Conservation (phyloP, 2,888 invertebrate genomes). For the Nymphalis urticae region DNA sequence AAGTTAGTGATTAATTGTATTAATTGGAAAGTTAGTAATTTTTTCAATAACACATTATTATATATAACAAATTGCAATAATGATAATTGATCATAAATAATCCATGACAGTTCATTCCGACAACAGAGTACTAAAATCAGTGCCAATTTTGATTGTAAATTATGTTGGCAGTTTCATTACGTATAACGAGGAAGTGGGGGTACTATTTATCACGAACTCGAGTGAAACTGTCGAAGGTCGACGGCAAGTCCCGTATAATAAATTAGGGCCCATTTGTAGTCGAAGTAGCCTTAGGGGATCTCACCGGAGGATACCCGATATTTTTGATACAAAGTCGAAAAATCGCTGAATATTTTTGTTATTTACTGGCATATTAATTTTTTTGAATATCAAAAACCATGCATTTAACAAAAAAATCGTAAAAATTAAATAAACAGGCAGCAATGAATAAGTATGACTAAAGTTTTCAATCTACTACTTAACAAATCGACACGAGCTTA, state of each 20-base stretch:
- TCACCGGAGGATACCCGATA: conserved; percentile 17
- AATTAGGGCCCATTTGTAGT: conserved; percentile 41
- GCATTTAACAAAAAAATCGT: no score
- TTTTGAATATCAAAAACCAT: neutral
- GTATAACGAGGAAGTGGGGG: conserved; percentile 25
- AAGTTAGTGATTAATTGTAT: no score
- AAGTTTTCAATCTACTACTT: no score
- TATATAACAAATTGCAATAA: neutral
- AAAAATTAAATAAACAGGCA: no score
- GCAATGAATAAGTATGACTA: no score
- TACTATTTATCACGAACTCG: conserved; percentile 35
- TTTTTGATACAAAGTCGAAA: conserved; percentile 26
- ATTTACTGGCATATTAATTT: conserved; percentile 2
- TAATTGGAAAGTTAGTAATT: no score
- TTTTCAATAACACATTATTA: no score
- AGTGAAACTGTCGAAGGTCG: conserved; percentile 35
- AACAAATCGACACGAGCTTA: no score
- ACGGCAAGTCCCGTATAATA: conserved; percentile 37
- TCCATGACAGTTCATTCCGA: neutral
- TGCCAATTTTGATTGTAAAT: conserved; percentile 24
- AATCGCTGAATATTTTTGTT: conserved; percentile 16
- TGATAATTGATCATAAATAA: neutral
- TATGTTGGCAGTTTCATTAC: conserved; percentile 25
- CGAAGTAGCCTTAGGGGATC: conserved; percentile 35
- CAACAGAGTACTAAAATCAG: neutral